Evolutionary conservation across 1,140 invertebrate genomes (phyloP).

Genomic region (Penaeus chinensis): DNA sequence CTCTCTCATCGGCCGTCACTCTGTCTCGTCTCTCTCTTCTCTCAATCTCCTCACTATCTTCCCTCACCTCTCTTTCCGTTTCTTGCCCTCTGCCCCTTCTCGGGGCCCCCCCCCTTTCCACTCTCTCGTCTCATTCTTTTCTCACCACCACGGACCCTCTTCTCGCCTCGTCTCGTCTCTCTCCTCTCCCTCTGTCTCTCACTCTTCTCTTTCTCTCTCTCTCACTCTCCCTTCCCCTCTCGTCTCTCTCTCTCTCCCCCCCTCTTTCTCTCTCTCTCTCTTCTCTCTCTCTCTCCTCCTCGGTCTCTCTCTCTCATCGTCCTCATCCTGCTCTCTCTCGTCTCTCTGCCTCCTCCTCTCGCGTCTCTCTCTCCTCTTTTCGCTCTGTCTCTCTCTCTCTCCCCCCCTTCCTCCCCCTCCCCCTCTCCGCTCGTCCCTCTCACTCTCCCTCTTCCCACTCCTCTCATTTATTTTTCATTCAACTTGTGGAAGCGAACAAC

Average conservation of each 20-base stretch:
- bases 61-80: background rate
- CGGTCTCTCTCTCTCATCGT: background rate
- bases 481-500: background rate
- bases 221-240: background rate
- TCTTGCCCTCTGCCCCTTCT: background rate
- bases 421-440: background rate
- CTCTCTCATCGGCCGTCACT: background rate
- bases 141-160: no score
- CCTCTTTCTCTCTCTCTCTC: no score
- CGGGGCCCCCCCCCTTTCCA: background rate
- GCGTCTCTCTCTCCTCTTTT: background rate
- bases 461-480: background rate
- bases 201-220: background rate
- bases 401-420: background rate
- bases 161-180: background rate
- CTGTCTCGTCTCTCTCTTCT: background rate
- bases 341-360: no score
- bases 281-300: no score
- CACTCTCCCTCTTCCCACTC: slow-evolving; percentile 5
- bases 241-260: background rate
- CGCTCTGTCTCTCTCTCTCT: slow-evolving; percentile 21
- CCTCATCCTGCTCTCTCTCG: background rate
- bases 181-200: background rate
- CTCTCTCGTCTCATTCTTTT: background rate
- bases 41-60: background rate